A percentile compares a stretch with the other conserved stretches of the same genome.
phyloP scores from a whole-genome alignment of 2,797 vertebrate species.

The Danionella dracula region DNA sequence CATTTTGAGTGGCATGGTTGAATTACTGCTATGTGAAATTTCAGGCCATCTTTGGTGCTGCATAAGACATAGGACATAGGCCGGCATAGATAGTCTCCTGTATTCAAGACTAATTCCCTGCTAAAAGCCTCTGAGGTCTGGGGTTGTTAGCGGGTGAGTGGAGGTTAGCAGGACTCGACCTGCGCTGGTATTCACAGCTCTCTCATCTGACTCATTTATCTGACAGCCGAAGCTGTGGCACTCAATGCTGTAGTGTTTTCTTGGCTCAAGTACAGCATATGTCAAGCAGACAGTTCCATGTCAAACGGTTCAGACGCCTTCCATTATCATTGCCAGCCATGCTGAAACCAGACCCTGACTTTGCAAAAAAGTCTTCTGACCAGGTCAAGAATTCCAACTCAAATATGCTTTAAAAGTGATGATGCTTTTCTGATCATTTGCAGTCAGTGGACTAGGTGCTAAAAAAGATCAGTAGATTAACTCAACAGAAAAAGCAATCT shows the following conservation, averaged over 20 bases:
- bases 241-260: slow-evolving; percentile 38
- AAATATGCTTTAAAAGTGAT: slow-evolving; percentile 4
- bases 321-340: slow-evolving; percentile 40
- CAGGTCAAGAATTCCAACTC: background rate
- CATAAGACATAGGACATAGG: background rate
- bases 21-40: background rate
- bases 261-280: slow-evolving; percentile 42
- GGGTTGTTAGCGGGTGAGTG: slow-evolving; percentile 23
- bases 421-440: background rate
- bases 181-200: slow-evolving; percentile 5
- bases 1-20: background rate
- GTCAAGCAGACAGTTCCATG: slow-evolving; percentile 42
- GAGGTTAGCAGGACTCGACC: slow-evolving; percentile 12
- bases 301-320: slow-evolving; percentile 34
- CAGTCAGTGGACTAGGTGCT: background rate
- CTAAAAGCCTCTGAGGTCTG: slow-evolving; percentile 13
- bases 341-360: slow-evolving; percentile 37
- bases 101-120: slow-evolving; percentile 9
- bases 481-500: too few relatives aligned
- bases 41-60: background rate
- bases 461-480: too few relatives aligned
- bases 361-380: slow-evolving; percentile 23
- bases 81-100: background rate
- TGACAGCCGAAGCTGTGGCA: slow-evolving; percentile 38
- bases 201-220: slow-evolving; percentile 41